Percentiles rank a stretch among this genome's conserved stretches.
Conservation (phyloP, 1,140 invertebrate species). For the Megalonaias nervosa region DNA sequence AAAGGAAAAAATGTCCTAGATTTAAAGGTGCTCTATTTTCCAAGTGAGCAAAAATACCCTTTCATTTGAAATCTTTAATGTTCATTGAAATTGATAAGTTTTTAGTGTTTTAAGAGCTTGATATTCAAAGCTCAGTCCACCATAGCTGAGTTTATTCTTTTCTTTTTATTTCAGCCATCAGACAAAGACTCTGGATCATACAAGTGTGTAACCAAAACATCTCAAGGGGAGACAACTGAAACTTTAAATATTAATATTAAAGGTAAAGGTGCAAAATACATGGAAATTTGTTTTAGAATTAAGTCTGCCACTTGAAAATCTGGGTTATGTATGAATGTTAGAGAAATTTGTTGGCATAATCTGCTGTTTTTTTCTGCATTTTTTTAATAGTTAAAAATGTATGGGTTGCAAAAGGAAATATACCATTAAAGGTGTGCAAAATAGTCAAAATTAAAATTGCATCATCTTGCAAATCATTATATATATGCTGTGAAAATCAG, state of each 20-base stretch:
- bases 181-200: slow-evolving; percentile 87
- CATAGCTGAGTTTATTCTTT: slow-evolving; percentile 4
- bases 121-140: background rate
- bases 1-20: background rate
- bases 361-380: too few species aligned
- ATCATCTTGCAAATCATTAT: too few species aligned
- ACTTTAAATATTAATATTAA: slow-evolving; percentile 92
- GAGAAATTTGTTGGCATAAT: too few species aligned
- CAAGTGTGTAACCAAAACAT: slow-evolving; percentile 88
- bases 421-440: too few species aligned
- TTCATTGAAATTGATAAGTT: background rate
- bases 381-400: too few species aligned
- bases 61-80: background rate
- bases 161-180: slow-evolving; percentile 52
- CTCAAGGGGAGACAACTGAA: slow-evolving; percentile 89
- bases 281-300: too few species aligned
- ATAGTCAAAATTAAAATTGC: too few species aligned
- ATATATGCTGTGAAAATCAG: too few species aligned
- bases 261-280: slow-evolving; percentile 77
- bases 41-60: background rate
- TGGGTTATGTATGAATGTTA: too few species aligned
- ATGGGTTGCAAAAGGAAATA: too few species aligned
- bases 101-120: background rate
- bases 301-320: too few species aligned
- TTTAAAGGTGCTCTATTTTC: background rate